Conservation (phyloP, 2,797 vertebrate species). For the Steatocranus sp. region DNA sequence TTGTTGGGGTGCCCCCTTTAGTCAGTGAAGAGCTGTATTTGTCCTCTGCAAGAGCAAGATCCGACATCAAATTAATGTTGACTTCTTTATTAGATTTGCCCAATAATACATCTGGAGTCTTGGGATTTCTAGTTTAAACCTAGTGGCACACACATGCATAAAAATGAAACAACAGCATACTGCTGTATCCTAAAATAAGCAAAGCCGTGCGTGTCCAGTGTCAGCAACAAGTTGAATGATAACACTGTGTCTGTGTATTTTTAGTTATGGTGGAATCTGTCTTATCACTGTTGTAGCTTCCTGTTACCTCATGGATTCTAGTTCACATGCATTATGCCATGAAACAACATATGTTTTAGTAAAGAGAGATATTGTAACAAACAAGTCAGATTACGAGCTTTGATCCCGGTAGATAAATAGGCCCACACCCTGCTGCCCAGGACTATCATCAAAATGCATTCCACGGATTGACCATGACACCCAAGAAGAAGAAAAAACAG, state of each 20-base stretch:
- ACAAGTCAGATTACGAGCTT: neutral
- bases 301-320: constrained; percentile 30
- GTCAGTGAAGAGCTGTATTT: constrained; percentile 54
- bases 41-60: constrained; percentile 68
- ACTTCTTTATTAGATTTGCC: neutral
- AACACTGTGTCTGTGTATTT: constrained; percentile 25
- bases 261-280: constrained; percentile 33
- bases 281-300: constrained; percentile 53
- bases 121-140: neutral
- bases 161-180: constrained; percentile 2
- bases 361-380: neutral
- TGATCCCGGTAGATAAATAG: constrained; percentile 19
- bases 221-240: constrained; percentile 15
- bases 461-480: constrained; percentile 30
- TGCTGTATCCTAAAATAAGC: constrained; percentile 9
- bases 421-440: constrained; percentile 23
- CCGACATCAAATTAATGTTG: neutral
- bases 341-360: neutral
- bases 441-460: constrained; percentile 27
- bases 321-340: constrained; percentile 10
- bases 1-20: constrained; percentile 28
- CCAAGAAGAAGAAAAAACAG: constrained; percentile 38
- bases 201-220: neutral
- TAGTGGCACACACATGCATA: neutral
- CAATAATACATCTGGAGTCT: neutral